Percentiles rank a stretch among this genome's conserved stretches.
Evolutionary conservation across 1,140 invertebrate species (phyloP).

Genomic region (Pygmarrhopalites habei): DNA sequence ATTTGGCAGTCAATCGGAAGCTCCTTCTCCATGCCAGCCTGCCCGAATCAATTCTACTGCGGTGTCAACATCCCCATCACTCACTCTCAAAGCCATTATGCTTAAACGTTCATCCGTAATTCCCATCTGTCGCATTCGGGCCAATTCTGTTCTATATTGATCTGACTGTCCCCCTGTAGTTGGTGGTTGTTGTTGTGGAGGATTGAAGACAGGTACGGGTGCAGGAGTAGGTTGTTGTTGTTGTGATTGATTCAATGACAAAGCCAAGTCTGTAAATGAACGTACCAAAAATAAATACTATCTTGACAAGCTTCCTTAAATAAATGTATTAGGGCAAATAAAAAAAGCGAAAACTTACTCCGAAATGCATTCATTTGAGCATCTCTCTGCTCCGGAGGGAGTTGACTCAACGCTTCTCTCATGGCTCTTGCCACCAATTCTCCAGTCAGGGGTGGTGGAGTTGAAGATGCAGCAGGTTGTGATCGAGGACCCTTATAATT

Average conservation of each 20-base stretch:
- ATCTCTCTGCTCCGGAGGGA: slow-evolving; percentile 19
- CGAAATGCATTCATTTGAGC: slow-evolving; percentile 24
- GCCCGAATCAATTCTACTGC: slow-evolving; percentile 47
- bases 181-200: not conserved
- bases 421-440: slow-evolving; percentile 29
- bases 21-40: slow-evolving; percentile 39
- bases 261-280: too few species aligned
- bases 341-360: slow-evolving; percentile 10
- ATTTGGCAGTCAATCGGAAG: too few species aligned
- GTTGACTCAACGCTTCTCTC: slow-evolving; percentile 19
- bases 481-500: not conserved
- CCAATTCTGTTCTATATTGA: slow-evolving; percentile 37
- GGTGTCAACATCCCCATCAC: slow-evolving; percentile 47
- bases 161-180: not conserved
- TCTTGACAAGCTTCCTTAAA: too few species aligned
- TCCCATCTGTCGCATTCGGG: slow-evolving; percentile 48
- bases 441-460: not conserved
- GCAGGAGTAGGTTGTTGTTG: too few species aligned
- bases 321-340: too few species aligned
- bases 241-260: too few species aligned
- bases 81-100: slow-evolving; percentile 45
- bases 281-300: too few species aligned
- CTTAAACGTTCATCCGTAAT: slow-evolving; percentile 47
- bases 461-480: not conserved
- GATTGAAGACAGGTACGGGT: too few species aligned